Percentiles rank a stretch among this genome's conserved stretches.
phyloP scores from a whole-genome alignment of 2,113 vertebrate genomes.

The Caracal caracal region DNA sequence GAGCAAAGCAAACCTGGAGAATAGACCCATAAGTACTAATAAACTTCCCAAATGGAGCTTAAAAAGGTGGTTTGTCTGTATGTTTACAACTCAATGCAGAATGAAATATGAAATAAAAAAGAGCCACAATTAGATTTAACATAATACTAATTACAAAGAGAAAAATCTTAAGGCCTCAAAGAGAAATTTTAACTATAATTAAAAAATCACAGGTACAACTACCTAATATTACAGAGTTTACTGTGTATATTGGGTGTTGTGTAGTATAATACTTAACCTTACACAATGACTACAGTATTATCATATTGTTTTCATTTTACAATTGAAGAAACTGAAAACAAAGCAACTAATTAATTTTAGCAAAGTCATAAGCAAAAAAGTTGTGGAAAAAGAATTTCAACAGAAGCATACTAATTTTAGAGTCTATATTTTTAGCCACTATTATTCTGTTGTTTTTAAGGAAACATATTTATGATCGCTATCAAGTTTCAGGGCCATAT shows the following conservation, averaged over 20 bases:
- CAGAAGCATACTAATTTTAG: background rate
- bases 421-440: background rate
- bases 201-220: background rate
- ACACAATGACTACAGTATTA: background rate
- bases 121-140: background rate
- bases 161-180: background rate
- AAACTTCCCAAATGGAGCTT: background rate
- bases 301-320: background rate
- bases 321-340: background rate
- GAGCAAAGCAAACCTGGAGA: background rate
- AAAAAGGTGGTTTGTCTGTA: background rate
- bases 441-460: background rate
- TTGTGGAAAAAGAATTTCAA: background rate
- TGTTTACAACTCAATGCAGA: background rate
- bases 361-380: background rate
- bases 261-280: background rate
- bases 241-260: background rate
- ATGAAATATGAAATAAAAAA: background rate
- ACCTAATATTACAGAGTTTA: background rate
- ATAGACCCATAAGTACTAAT: background rate
- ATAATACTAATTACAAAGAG: background rate
- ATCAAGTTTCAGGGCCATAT: background rate
- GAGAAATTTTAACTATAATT: background rate
- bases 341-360: background rate
- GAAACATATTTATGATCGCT: background rate